A percentile compares a stretch with the other conserved stretches of the same genome.
Evolutionary conservation across 2,113 vertebrate species (phyloP).

Genomic region (Brachirus orientalis): DNA sequence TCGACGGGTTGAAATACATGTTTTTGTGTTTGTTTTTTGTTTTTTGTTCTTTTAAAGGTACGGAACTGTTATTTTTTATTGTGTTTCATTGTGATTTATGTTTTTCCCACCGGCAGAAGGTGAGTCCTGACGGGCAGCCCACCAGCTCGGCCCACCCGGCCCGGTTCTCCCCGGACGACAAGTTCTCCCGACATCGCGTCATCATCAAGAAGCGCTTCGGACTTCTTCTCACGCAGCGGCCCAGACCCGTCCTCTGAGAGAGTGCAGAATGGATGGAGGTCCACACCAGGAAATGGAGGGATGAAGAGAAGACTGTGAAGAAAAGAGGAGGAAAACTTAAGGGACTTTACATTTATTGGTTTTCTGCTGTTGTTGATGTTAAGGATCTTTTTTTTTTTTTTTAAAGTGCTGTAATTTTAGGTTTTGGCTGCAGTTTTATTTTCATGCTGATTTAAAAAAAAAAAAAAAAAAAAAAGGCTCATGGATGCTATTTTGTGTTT

Average conservation of each 20-base stretch:
- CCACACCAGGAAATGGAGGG: background rate
- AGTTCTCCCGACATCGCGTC: constrained; percentile 89
- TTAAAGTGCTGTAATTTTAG: background rate
- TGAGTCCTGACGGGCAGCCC: constrained; percentile 77
- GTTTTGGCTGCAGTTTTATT: background rate
- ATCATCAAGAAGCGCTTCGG: constrained; percentile 90
- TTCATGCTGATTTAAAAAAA: too few species aligned
- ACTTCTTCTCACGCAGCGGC: constrained; percentile 89
- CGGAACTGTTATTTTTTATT: too few species aligned
- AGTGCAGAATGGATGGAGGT: background rate
- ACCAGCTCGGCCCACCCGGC: constrained; percentile 91
- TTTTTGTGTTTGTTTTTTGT: too few species aligned
- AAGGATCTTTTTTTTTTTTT: constrained; percentile 6
- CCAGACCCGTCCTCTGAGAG: constrained; percentile 83
- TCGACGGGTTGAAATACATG: too few species aligned
- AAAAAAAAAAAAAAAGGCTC: constrained; percentile 53
- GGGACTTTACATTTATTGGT: background rate
- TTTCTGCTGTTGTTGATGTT: background rate
- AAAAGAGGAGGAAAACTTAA: background rate
- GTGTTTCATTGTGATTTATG: background rate
- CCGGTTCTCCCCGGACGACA: constrained; percentile 92
- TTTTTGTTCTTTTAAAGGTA: too few species aligned
- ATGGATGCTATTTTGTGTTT: background rate
- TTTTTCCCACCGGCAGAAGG: constrained; percentile 77
- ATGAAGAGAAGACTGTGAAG: background rate